Evolutionary conservation across 2,113 vertebrate genomes (phyloP).

Genomic region (Phyllostomus discolor): DNA sequence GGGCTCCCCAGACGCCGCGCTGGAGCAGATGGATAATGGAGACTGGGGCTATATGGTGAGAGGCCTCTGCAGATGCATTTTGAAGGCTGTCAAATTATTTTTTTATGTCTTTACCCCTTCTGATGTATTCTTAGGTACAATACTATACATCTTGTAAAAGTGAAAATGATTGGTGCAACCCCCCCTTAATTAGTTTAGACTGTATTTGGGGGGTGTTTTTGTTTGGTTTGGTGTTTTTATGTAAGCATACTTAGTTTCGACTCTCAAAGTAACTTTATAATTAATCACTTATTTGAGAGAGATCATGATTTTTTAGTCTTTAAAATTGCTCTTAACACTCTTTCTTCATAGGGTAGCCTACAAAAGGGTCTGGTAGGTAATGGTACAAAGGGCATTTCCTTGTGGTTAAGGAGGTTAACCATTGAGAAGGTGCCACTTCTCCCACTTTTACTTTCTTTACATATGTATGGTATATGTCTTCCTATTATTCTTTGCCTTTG

Average conservation of each 20-base stretch:
- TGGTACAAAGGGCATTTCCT: background rate
- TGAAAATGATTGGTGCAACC: background rate
- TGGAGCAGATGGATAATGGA: slow-evolving; percentile 98
- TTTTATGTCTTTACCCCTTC: background rate
- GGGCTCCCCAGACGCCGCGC: slow-evolving; percentile 70
- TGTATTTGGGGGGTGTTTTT: background rate
- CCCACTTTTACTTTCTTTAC: background rate
- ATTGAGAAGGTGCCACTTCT: background rate
- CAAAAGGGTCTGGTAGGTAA: background rate
- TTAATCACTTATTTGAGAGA: background rate
- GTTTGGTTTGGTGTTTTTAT: slow-evolving; percentile 25
- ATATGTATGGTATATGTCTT: background rate
- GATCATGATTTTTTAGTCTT: background rate
- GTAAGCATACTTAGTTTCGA: background rate
- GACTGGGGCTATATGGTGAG: slow-evolving; percentile 99
- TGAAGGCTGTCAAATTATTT: background rate
- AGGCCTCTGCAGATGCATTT: background rate
- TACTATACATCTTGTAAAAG: background rate
- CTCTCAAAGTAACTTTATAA: background rate
- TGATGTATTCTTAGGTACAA: background rate
- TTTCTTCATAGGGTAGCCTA: background rate
- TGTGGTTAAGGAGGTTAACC: background rate
- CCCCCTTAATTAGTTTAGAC: background rate
- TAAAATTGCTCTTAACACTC: background rate
- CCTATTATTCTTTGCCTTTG: background rate